These are phyloP conservation scores for Heliconius nattereri DNA, from an alignment of 1,140 invertebrate species.

Conservation along the genomic window DNA sequence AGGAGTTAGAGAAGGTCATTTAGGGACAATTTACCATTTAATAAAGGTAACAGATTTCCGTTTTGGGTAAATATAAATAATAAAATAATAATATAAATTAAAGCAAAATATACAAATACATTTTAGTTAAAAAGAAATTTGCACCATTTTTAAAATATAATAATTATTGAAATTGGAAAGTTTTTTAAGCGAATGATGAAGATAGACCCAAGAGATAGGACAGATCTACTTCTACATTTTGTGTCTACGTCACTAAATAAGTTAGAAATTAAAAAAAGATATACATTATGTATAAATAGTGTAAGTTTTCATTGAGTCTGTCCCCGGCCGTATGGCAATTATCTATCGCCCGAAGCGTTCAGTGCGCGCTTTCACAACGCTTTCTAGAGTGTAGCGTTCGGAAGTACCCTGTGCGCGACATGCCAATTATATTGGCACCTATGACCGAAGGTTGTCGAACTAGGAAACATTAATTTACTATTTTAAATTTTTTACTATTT, in stretches of 20 bases:
- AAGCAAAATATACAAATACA: too few relatives aligned
- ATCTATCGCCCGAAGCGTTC: constrained; percentile 30
- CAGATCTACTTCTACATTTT: too few relatives aligned
- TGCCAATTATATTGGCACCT: constrained; percentile 8
- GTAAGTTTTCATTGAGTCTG: background rate
- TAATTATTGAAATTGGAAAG: too few relatives aligned
- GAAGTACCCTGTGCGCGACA: constrained; percentile 34
- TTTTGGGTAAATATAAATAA: background rate
- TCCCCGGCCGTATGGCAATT: constrained; percentile 15
- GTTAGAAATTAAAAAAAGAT: too few relatives aligned
- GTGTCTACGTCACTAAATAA: too few relatives aligned
- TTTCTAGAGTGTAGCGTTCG: constrained; percentile 68
- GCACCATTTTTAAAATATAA: too few relatives aligned
- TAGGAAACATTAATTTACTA: too few relatives aligned
- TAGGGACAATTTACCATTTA: background rate
- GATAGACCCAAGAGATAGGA: too few relatives aligned
- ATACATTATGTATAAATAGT: background rate
- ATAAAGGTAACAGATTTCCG: background rate
- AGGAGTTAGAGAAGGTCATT: background rate
- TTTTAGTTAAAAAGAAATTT: too few relatives aligned
- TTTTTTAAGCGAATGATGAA: too few relatives aligned
- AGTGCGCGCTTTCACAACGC: constrained; percentile 62
- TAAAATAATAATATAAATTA: background rate
- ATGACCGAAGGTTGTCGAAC: background rate
- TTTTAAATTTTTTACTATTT: too few relatives aligned